Conservation (phyloP, 2,113 vertebrate genomes). For the Seriola rivoliana region DNA sequence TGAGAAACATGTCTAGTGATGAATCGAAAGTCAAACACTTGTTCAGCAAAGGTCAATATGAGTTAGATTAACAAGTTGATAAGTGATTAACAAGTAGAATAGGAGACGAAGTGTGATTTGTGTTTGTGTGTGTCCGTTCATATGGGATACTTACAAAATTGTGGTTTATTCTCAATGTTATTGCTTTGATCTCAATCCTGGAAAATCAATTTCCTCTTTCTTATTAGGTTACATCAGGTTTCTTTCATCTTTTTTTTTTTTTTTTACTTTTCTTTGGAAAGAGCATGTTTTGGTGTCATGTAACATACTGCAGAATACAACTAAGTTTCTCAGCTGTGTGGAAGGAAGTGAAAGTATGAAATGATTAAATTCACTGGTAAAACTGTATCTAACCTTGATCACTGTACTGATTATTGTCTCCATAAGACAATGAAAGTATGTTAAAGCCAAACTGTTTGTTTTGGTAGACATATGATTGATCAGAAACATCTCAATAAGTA, state of each 20-base stretch:
- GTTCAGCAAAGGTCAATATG: background rate
- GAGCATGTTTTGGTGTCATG: background rate
- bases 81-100: background rate
- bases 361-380: too few species aligned
- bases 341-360: too few species aligned
- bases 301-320: background rate
- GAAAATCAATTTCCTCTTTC: background rate
- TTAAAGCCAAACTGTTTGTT: background rate
- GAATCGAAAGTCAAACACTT: background rate
- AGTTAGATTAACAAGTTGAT: background rate
- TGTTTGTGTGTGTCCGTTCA: background rate
- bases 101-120: background rate
- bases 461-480: too few species aligned
- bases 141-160: background rate
- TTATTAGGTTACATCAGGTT: background rate
- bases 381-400: too few species aligned
- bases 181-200: background rate
- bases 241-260: background rate
- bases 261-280: background rate
- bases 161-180: background rate
- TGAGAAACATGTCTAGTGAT: background rate
- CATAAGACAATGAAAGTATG: background rate
- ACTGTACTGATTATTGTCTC: too few species aligned
- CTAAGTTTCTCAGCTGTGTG: background rate
- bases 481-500: too few species aligned